phyloP scores from a whole-genome alignment of 2,888 invertebrate species.

The Trilocha varians region DNA sequence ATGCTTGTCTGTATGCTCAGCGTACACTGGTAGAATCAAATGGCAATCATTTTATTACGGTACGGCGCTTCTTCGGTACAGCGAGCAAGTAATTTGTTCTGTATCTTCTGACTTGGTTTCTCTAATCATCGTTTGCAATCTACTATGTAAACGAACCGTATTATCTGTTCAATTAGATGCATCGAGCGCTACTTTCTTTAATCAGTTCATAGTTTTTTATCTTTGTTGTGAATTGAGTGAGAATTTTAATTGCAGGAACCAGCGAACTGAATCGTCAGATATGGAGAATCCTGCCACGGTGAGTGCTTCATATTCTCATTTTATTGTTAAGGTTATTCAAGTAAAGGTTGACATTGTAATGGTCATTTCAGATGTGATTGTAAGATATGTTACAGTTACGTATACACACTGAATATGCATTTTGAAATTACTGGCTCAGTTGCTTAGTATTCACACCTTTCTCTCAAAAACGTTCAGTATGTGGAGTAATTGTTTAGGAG shows the following conservation, averaged over 20 bases:
- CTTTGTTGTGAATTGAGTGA: neutral
- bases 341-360: neutral
- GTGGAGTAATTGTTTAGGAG: neutral
- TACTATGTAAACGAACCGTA: slow-evolving; percentile 21
- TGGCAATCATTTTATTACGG: slow-evolving; percentile 37
- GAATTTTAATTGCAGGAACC: slow-evolving; percentile 4
- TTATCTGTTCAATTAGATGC: slow-evolving; percentile 1
- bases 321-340: too few species aligned
- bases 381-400: neutral
- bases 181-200: neutral
- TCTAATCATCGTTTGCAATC: slow-evolving; percentile 34
- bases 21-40: slow-evolving; percentile 23
- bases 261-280: slow-evolving; percentile 4
- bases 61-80: slow-evolving; percentile 44
- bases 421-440: neutral
- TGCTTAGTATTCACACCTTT: neutral
- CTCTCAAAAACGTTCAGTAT: neutral
- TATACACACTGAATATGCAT: neutral
- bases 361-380: neutral
- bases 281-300: slow-evolving; percentile 9
- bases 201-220: neutral
- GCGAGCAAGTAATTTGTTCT: slow-evolving; percentile 49
- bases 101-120: slow-evolving; percentile 45
- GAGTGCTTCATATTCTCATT: slow-evolving; percentile 3
- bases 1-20: slow-evolving; percentile 22